Evolutionary conservation across 2,797 vertebrate species (phyloP), one percentile per base, ranked within the genome.

Genomic region (Cichlasoma orientale): DNA sequence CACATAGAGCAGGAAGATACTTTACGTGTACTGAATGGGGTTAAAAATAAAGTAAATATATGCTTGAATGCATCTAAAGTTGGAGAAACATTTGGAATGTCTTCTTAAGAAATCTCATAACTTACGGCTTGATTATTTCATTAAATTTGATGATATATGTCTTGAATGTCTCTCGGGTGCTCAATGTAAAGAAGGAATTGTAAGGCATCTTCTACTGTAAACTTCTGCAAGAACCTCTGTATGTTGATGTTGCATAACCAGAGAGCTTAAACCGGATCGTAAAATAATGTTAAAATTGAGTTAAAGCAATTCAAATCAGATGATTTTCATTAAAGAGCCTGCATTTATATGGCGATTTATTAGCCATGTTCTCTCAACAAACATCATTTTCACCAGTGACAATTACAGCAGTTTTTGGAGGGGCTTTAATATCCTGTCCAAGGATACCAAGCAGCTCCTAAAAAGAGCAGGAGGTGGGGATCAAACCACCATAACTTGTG

Each of bases 71-170:
- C 23, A n/a, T 57, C 11, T 69, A 27, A 25, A 52, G 13, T 5
- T 0, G 33, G 41, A n/a, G 41, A 12, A 52, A 36, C 0, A 13
- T 25, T 38, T 31, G 44, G 14, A 63, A 18, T 0, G 41, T 29
- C 10, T 68, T 50, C 23, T 47, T 29, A 19, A 11, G 19, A 66
- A 47, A 27, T 50, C 25, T 29, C 50, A 68, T 47, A 50, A 66
- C 6, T 50, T 50, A 50, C 13, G 12, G 61, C 6, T 47, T 29
- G 10, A 50, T 47, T 47, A 66, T 66, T 47, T 47, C 1, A 12
- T 66, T 27, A 47, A 27, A 66, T 66, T 18, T 44, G 23, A 8
- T 44, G 23, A 66, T 66, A 38, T 14, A 38, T 8, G 0, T 25
- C 58, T 23, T 61, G 23, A 66, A 66, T 47, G 23, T 29, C 63